These are phyloP conservation scores for Anastrepha obliqua DNA, from an alignment of 1,140 invertebrate genomes.

Conservation along the genomic window DNA sequence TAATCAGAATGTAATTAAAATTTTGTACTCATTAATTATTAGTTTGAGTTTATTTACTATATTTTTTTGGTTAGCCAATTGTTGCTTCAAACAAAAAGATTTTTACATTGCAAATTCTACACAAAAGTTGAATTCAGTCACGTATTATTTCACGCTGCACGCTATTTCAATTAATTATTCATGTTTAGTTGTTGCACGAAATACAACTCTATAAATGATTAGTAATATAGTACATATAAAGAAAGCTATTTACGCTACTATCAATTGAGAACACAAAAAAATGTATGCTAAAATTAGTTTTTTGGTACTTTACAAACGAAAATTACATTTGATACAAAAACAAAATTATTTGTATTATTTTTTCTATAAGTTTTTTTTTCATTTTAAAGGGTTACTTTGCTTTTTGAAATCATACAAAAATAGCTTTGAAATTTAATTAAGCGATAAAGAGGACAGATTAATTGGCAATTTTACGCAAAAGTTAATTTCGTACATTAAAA, in stretches of 20 bases:
- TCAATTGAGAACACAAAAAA: constrained; percentile 34
- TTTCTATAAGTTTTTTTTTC: constrained; percentile 49
- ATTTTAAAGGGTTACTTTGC: constrained; percentile 57
- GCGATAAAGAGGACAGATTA: constrained; percentile 1
- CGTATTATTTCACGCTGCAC: neutral
- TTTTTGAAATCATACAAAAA: constrained; percentile 48
- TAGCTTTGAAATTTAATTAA: constrained; percentile 35
- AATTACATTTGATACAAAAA: constrained; percentile 2
- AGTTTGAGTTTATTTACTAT: constrained; percentile 3
- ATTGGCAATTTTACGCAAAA: constrained; percentile 42
- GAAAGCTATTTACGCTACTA: neutral
- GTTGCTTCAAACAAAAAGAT: constrained; percentile 31
- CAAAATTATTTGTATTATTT: constrained; percentile 62
- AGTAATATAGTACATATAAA: neutral
- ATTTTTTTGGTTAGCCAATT: constrained; percentile 29
- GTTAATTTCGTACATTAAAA: constrained; percentile 28
- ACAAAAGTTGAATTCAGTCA: constrained; percentile 36
- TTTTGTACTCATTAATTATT: constrained; percentile 52
- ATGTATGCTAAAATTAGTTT: neutral
- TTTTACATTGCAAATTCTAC: neutral
- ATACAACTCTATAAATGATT: neutral
- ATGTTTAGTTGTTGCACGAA: neutral
- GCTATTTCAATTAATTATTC: constrained; percentile 10
- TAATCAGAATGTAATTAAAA: constrained; percentile 16
- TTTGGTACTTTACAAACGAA: constrained; percentile 22